phyloP scores from a whole-genome alignment of 1,140 invertebrate genomes.

The Habropoda laboriosa region DNA sequence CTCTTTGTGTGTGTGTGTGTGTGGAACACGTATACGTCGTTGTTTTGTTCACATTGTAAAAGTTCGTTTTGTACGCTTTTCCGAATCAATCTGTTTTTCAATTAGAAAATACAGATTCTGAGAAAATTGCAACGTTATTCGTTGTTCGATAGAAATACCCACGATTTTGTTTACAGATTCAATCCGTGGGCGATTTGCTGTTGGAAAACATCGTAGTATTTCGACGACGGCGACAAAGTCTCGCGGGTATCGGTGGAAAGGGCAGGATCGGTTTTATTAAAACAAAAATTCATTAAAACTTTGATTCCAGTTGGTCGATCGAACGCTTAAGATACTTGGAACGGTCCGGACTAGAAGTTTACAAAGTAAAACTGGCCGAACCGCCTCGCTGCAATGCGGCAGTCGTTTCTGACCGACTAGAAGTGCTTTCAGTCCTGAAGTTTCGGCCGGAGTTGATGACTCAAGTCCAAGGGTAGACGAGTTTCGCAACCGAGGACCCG shows the following conservation, averaged over 20 bases:
- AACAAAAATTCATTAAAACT: slow-evolving; percentile 31
- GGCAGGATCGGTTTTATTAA: background rate
- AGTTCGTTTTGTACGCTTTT: background rate
- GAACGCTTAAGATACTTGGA: slow-evolving; percentile 7
- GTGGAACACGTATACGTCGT: too few relatives aligned
- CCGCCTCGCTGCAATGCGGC: slow-evolving; percentile 1
- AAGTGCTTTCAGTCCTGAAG: slow-evolving; percentile 1
- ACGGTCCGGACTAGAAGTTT: background rate
- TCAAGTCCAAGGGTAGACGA: slow-evolving; percentile 24
- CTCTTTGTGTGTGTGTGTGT: background rate
- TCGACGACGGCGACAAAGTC: background rate
- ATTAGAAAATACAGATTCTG: background rate
- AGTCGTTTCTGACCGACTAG: slow-evolving; percentile 6
- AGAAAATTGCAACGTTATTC: background rate
- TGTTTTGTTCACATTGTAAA: too few relatives aligned
- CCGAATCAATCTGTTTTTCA: background rate
- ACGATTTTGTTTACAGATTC: background rate
- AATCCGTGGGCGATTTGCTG: too few relatives aligned
- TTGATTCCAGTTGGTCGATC: background rate
- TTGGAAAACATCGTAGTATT: background rate
- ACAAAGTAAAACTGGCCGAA: slow-evolving; percentile 10
- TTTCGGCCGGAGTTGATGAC: slow-evolving; percentile 2
- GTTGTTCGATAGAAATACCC: background rate
- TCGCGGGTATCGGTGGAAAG: too few relatives aligned
- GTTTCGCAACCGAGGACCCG: background rate